Evolutionary conservation across 2,797 vertebrate species (phyloP).

Genomic region (Tolypeutes matacus): DNA sequence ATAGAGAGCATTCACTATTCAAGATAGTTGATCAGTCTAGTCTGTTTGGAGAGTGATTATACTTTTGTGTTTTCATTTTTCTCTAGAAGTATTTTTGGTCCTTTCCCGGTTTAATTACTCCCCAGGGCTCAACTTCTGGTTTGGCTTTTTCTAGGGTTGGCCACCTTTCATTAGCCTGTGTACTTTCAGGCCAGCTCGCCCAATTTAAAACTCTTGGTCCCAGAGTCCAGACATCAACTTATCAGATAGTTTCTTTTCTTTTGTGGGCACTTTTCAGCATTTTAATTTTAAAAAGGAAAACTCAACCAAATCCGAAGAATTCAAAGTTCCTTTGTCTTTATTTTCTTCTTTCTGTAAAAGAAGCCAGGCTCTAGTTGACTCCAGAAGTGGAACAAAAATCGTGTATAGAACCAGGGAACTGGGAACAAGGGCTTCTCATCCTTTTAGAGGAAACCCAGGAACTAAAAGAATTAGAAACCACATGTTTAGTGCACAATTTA

Average conservation of each 20-base stretch:
- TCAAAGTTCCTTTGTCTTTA: constrained; percentile 44
- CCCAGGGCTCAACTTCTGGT: constrained; percentile 83
- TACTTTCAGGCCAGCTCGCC: constrained; percentile 74
- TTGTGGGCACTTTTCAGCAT: constrained; percentile 67
- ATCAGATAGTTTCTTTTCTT: constrained; percentile 77
- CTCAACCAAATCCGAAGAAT: constrained; percentile 31
- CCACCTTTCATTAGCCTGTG: constrained; percentile 74
- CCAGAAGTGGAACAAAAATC: constrained; percentile 65
- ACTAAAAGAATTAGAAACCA: constrained; percentile 79
- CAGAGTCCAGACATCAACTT: constrained; percentile 67
- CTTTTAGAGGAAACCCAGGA: constrained; percentile 70
- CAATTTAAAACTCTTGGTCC: constrained; percentile 80
- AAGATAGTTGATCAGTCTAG: constrained; percentile 68
- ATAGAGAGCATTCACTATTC: constrained; percentile 65
- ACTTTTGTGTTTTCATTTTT: constrained; percentile 77
- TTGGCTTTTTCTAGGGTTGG: constrained; percentile 81
- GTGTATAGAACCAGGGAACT: background rate
- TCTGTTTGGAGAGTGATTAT: constrained; percentile 73
- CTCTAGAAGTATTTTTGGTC: constrained; percentile 78
- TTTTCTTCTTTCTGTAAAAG: constrained; percentile 68
- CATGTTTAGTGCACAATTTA: constrained; percentile 80
- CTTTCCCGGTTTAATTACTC: constrained; percentile 79
- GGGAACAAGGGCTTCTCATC: constrained; percentile 67
- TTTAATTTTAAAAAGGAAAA: constrained; percentile 56
- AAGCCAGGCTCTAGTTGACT: constrained; percentile 33